Evolutionary conservation across 2,113 vertebrate genomes (phyloP), one percentile per base, ranked within the genome.

Genomic region (Serilophus lunatus): DNA sequence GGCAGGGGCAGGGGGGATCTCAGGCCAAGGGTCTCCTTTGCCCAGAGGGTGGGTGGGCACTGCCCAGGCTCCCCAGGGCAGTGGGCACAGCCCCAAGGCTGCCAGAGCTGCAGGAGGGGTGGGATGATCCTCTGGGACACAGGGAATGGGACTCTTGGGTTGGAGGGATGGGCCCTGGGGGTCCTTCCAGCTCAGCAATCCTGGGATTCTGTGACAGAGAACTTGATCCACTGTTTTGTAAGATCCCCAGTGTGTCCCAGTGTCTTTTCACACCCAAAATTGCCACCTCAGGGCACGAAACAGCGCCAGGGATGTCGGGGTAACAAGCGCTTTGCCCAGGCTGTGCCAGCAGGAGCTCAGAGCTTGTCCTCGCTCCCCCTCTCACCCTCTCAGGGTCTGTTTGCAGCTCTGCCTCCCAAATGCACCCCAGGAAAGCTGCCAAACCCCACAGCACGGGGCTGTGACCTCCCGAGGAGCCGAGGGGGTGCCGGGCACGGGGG

Each of bases 401-500:
- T 53, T 65, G 76, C 63, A 57, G 86, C 86, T 72, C 60, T 28
- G 13, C 12, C 69, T 76, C 11, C 1, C 82, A 81, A 51, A 61
- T 9, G 19, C 7, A 7, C 90, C 75, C 25, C 61, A 53, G 53
- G 26, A 56, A 75, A 50, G 28, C 61, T 40, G n/a, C 13, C 47
- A 35, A 33, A 35, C 18, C 28, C 20, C 22, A 57, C 9, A 25
- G 31, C 3, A 60, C 38, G 20, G 3, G 49, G 50, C 25, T 22
- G 0, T 12, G 66, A 4, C 15, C 23, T 17, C 3, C 53, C 40
- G 3, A 20, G 38, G 47, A 60, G 40, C 23, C 1, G 9, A 60
- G 35, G 7, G 11, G 7, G 50, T 1, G 33, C 14, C 1, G 3
- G 42, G 68, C 57, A 12, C 23, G 1, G 0, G 17, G 2, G 45